These are phyloP conservation scores for Colletes gigas DNA, from an alignment of 1,140 invertebrate species.

Conservation along the genomic window DNA sequence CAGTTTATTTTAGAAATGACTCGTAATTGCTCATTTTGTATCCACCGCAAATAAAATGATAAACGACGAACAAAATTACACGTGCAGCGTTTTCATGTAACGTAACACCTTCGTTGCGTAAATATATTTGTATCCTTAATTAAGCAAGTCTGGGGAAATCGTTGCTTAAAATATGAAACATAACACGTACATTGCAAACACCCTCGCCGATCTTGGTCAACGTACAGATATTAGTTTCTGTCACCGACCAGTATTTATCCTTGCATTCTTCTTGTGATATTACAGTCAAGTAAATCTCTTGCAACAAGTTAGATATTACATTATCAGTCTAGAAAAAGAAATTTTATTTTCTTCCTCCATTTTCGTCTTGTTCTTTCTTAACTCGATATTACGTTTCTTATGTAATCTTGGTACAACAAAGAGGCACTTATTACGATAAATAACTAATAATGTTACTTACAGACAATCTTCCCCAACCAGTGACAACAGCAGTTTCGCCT, in stretches of 20 bases:
- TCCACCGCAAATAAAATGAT: too few species aligned
- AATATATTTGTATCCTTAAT: too few species aligned
- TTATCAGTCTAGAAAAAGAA: slow-evolving; percentile 48
- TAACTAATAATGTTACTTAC: slow-evolving; percentile 53
- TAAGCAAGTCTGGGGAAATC: neutral
- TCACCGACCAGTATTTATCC: neutral
- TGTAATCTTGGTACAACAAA: neutral
- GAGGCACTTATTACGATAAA: neutral
- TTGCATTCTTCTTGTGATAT: slow-evolving; percentile 51
- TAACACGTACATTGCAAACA: slow-evolving; percentile 80
- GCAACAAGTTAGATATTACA: slow-evolving; percentile 58
- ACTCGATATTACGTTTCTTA: too few species aligned
- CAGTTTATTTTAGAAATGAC: too few species aligned
- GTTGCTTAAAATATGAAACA: neutral
- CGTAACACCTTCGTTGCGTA: too few species aligned
- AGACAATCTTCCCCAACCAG: slow-evolving; percentile 80
- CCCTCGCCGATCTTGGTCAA: slow-evolving; percentile 81
- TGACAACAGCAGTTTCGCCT: slow-evolving; percentile 63
- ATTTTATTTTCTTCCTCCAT: neutral
- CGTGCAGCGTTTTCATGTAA: too few species aligned
- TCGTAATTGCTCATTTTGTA: too few species aligned
- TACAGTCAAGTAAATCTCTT: slow-evolving; percentile 65
- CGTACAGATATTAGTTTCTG: slow-evolving; percentile 81
- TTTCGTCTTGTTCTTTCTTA: too few species aligned
- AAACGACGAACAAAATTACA: too few species aligned